phyloP scores from a whole-genome alignment of 2,113 vertebrate species.

The Sturnus vulgaris region DNA sequence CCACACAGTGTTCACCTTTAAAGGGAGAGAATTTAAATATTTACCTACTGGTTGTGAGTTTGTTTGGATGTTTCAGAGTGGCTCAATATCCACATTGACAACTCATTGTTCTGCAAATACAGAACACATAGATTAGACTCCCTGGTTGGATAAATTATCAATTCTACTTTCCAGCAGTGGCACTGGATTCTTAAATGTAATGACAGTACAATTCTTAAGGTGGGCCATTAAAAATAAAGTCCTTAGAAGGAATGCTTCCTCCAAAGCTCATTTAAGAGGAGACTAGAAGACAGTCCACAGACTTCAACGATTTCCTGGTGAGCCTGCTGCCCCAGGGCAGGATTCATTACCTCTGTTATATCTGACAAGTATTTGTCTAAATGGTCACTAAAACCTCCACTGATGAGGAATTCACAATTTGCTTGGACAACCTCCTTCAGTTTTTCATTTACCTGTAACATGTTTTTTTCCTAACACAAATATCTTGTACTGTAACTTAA shows the following conservation, averaged over 20 bases:
- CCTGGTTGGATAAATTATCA: neutral
- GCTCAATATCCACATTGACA: neutral
- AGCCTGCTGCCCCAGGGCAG: neutral
- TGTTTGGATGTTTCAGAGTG: neutral
- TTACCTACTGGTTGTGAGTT: neutral
- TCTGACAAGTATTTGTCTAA: neutral
- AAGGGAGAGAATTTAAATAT: neutral
- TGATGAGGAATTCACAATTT: neutral
- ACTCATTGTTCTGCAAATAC: neutral
- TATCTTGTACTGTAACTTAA: neutral
- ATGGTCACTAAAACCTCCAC: neutral
- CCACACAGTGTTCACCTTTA: neutral
- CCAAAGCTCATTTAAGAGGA: neutral
- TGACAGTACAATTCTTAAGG: neutral
- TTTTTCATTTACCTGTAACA: neutral
- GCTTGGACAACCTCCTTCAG: neutral
- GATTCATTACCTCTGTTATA: neutral
- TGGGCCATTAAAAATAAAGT: neutral
- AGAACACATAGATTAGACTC: neutral
- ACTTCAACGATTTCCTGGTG: neutral
- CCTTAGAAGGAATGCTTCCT: neutral
- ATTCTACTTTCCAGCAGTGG: neutral
- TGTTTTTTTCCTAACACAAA: neutral
- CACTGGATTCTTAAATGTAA: neutral
- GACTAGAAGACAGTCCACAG: neutral